A percentile compares a stretch with the other conserved stretches of the same genome.
phyloP scores from a whole-genome alignment of 2,797 vertebrate species.

The Danio choprae region DNA sequence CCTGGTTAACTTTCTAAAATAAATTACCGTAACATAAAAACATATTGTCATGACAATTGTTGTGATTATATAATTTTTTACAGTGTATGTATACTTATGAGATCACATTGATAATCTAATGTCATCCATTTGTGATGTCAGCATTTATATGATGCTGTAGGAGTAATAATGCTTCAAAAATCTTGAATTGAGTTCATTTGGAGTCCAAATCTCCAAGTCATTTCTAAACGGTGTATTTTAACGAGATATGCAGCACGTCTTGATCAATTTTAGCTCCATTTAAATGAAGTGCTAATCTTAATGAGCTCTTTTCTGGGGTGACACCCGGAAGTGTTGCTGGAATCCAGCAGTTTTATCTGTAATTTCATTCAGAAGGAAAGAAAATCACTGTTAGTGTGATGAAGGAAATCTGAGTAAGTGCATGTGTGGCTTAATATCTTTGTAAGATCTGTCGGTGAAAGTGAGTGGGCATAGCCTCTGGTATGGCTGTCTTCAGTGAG shows the following conservation, averaged over 20 bases:
- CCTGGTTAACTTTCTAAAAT: no score
- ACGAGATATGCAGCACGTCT: background rate
- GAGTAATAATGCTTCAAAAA: background rate
- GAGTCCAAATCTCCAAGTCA: background rate
- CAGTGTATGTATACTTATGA: no score
- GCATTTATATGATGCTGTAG: background rate
- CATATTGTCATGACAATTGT: no score
- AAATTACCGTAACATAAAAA: no score
- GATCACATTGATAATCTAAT: no score
- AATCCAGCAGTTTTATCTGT: background rate
- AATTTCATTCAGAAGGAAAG: background rate
- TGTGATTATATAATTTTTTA: no score
- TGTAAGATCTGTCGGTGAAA: slow-evolving; percentile 8
- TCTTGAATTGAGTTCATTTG: background rate
- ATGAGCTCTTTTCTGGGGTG: background rate
- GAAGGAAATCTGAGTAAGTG: background rate
- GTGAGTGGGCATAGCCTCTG: slow-evolving; percentile 35
- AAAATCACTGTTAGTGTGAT: slow-evolving; percentile 6
- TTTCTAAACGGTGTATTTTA: background rate
- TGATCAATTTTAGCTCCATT: background rate
- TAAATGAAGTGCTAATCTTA: background rate
- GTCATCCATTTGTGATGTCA: background rate
- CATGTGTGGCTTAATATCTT: slow-evolving; percentile 10
- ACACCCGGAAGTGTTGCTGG: background rate
- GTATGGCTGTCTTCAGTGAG: slow-evolving; percentile 51